Conservation (phyloP, 2,888 invertebrate species). For the Bembecia ichneumoniformis region DNA sequence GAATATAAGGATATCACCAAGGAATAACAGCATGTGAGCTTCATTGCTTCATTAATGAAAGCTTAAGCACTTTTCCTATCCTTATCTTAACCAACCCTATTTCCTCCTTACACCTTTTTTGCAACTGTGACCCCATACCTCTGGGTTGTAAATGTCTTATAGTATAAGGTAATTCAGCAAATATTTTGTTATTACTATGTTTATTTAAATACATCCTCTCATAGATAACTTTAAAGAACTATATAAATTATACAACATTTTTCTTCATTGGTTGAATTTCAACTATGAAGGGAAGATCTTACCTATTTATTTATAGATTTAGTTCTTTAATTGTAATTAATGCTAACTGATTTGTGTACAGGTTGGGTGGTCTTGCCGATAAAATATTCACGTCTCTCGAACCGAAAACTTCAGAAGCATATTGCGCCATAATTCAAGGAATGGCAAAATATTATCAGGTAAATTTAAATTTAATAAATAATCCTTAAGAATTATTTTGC, state of each 20-base stretch:
- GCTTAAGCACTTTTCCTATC: too few relatives aligned
- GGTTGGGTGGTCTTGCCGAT: constrained; percentile 81
- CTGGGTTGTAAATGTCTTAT: too few relatives aligned
- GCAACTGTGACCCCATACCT: too few relatives aligned
- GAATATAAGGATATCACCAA: too few relatives aligned
- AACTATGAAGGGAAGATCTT: not conserved
- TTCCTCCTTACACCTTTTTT: too few relatives aligned
- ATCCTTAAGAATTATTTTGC: not conserved
- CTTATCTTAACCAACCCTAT: too few relatives aligned
- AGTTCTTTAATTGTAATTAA: not conserved
- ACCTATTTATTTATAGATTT: not conserved
- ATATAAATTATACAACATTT: too few relatives aligned
- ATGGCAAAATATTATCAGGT: constrained; percentile 83
- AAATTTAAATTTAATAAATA: constrained; percentile 8
- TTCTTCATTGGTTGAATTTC: not conserved
- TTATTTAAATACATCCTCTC: too few relatives aligned
- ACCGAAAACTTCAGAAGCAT: constrained; percentile 77
- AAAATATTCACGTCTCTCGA: constrained; percentile 81
- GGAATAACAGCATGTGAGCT: too few relatives aligned
- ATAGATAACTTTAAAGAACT: too few relatives aligned
- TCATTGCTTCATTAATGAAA: too few relatives aligned
- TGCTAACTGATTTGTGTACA: constrained; percentile 21
- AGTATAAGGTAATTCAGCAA: too few relatives aligned
- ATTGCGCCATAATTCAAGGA: constrained; percentile 85
- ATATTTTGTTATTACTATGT: not conserved